Base-by-base conservation (phyloP, 2,888 invertebrate species). In the Drosophila peninsularis region DNA sequence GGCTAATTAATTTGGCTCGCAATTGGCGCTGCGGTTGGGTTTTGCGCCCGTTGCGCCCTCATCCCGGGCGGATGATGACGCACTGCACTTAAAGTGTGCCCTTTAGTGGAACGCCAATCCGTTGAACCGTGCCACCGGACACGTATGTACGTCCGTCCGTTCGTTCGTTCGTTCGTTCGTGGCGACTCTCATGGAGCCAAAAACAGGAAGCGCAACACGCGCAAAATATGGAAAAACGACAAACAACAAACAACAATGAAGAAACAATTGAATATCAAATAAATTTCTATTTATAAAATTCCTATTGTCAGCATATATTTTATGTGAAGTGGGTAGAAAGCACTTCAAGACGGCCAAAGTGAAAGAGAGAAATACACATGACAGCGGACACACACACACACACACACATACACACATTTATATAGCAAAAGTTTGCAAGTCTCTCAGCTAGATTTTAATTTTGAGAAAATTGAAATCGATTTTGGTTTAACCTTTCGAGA, bases 151-250 rank as follows among this genome's bases (percentile, higher is more conserved):
- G 14, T 37, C 3, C 58, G 30, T n/a, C 7, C 30, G 37, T 55
- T 42, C 61, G 67, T 68, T 62, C 58, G 24, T 14, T 7, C n/a
- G 14, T n/a, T n/a, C 49, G 62, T 67, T 32, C 67, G 62, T 52
- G 66, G 14, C 24, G 62, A 36, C 75, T 58, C 60, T 54, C 74
- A 17, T 53, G 62, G 54, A 50, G 58, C 32, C 36, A n/a, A 57
- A 70, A 80, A 62, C 77, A 71, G 77, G 80, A 80, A 77, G 52
- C 71, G 52, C 52, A 75, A 55, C 57, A 71, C 52, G 71, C 71
- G 66, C 76, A 70, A 77, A 75, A 50, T 79, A 65, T 65, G 62
- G 50, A 62, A 54, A 57, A 56, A 78, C 36, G 49, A 41, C 30
- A 47, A 62, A 36, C 41, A 57, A 42, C n/a, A 47, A 36, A 49